Evolutionary conservation across 2,113 vertebrate species (phyloP).

Genomic region (Pseudorhombus dupliciocellatus): DNA sequence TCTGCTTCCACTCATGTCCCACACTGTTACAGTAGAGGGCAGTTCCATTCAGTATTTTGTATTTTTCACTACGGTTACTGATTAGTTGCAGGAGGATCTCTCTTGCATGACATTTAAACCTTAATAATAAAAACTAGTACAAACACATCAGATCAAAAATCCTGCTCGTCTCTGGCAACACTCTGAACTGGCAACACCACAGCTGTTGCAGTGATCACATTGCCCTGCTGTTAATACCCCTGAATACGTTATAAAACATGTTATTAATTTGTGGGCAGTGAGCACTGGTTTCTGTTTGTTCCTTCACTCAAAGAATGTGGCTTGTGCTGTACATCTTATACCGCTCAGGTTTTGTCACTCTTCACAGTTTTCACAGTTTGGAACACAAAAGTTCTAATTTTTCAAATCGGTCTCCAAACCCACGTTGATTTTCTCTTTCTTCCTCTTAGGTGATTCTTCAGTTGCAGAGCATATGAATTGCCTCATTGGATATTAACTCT

Average conservation of each 20-base stretch:
- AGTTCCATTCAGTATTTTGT: not conserved
- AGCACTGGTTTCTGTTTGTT: constrained; percentile 16
- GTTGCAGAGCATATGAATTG: not conserved
- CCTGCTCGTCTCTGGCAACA: not conserved
- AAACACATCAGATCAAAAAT: not conserved
- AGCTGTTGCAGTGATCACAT: not conserved
- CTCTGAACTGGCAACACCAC: not conserved
- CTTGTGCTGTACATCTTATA: constrained; percentile 1
- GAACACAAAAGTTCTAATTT: too few species aligned
- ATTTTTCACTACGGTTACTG: too few species aligned
- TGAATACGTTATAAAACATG: constrained; percentile 20
- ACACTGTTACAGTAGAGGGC: not conserved
- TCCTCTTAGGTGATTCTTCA: not conserved
- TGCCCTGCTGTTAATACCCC: not conserved
- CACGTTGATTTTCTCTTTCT: not conserved
- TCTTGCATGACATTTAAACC: not conserved
- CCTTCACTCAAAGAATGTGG: not conserved
- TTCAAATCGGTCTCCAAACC: not conserved
- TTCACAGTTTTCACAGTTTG: not conserved
- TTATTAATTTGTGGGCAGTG: constrained; percentile 7
- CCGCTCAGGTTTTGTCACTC: not conserved
- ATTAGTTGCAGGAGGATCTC: not conserved
- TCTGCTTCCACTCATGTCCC: too few species aligned
- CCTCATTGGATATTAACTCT: not conserved
- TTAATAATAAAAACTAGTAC: too few species aligned